These are phyloP conservation scores for Orchesellides sinensis DNA, from an alignment of 2,888 invertebrate species.

Conservation along the genomic window DNA sequence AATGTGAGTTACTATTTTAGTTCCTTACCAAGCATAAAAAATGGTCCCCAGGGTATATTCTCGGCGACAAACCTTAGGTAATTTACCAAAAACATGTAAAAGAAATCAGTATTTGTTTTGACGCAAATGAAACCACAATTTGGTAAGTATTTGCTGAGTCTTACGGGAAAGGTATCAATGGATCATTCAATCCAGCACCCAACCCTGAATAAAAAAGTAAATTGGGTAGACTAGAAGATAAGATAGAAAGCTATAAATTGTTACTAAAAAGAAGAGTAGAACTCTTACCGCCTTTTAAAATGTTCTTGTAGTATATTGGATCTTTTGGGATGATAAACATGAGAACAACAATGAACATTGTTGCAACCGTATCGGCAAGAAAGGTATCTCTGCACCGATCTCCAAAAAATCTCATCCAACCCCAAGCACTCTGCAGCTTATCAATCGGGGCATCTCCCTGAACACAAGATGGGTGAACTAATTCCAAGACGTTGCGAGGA, in stretches of 20 bases:
- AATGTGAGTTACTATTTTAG: not conserved
- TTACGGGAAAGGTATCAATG: constrained; percentile 62
- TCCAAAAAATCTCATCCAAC: constrained; percentile 40
- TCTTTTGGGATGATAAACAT: constrained; percentile 70
- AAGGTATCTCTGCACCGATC: constrained; percentile 49
- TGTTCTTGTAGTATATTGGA: constrained; percentile 66
- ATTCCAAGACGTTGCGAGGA: not conserved
- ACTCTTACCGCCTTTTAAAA: constrained; percentile 54
- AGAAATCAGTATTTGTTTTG: not conserved
- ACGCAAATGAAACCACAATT: too few relatives aligned
- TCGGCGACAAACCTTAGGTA: constrained; percentile 26
- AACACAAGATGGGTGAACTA: constrained; percentile 18
- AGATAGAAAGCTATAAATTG: not conserved
- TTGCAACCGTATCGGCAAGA: constrained; percentile 66
- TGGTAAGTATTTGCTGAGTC: too few relatives aligned
- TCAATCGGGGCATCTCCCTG: not conserved
- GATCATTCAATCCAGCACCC: constrained; percentile 68
- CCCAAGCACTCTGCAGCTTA: constrained; percentile 28
- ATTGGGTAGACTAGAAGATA: not conserved
- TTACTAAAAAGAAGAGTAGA: too few relatives aligned
- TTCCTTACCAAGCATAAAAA: constrained; percentile 64
- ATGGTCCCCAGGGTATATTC: constrained; percentile 50
- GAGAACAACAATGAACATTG: constrained; percentile 63
- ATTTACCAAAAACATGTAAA: not conserved
- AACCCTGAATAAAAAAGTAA: constrained; percentile 36